Conservation (phyloP, 2,797 vertebrate species). For the Uromys caudimaculatus region DNA sequence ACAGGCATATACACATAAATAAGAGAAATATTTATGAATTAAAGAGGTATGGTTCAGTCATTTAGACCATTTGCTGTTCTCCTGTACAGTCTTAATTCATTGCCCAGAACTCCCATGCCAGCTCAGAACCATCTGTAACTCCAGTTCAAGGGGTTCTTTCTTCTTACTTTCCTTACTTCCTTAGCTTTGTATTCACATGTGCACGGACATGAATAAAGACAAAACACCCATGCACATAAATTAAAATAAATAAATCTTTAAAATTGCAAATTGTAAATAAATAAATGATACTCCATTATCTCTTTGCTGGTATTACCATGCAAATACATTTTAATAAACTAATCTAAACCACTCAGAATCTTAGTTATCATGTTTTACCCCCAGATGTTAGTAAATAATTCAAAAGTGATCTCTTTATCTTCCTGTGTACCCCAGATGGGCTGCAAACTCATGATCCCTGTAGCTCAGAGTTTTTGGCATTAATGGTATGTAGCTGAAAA, state of each 20-base stretch:
- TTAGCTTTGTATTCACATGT: not conserved
- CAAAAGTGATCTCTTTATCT: not conserved
- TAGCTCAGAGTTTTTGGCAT: not conserved
- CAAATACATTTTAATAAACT: not conserved
- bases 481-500: not conserved
- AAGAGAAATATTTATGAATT: not conserved
- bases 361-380: not conserved
- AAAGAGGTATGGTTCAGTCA: not conserved
- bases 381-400: not conserved
- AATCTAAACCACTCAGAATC: constrained; percentile 1
- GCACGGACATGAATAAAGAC: not conserved
- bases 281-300: not conserved
- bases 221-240: not conserved
- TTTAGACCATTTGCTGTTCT: not conserved
- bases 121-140: not conserved
- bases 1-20: no score
- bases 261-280: not conserved
- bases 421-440: not conserved
- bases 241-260: not conserved
- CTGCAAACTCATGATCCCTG: no score
- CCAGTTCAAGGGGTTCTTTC: not conserved
- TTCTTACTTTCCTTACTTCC: not conserved
- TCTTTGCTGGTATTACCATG: not conserved
- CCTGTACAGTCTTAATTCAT: not conserved
- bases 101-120: not conserved